Percentiles rank a stretch among this genome's conserved stretches.
phyloP scores from a whole-genome alignment of 2,888 invertebrate species.

The Eudasyphora cyanicolor region DNA sequence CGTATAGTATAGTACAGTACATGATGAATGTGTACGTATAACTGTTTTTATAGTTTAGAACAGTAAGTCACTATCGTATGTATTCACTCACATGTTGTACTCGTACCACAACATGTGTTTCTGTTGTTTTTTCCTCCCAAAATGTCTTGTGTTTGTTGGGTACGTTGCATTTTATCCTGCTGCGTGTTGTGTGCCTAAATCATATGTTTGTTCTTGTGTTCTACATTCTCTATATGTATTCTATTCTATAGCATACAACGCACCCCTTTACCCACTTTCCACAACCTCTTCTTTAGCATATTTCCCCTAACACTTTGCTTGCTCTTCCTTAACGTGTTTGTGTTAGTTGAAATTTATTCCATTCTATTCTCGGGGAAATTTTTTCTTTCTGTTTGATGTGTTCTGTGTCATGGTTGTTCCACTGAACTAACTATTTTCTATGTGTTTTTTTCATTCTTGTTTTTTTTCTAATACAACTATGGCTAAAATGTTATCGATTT shows the following conservation, averaged over 20 bases:
- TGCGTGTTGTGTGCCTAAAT: neutral
- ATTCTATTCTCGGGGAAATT: neutral
- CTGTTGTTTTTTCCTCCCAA: neutral
- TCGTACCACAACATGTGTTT: neutral
- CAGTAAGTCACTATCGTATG: neutral
- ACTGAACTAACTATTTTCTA: slow-evolving; percentile 13
- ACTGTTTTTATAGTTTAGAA: too few relatives aligned
- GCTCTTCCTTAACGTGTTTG: neutral
- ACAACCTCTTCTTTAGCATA: too few relatives aligned
- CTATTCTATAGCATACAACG: neutral
- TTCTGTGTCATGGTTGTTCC: slow-evolving; percentile 54
- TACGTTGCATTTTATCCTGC: too few relatives aligned
- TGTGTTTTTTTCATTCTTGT: neutral
- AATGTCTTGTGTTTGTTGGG: neutral
- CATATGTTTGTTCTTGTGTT: neutral
- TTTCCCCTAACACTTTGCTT: neutral
- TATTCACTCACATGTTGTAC: neutral
- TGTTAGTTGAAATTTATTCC: neutral
- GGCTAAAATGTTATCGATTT: slow-evolving; percentile 41
- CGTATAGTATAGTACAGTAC: too few relatives aligned
- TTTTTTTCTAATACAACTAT: neutral
- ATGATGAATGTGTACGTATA: too few relatives aligned
- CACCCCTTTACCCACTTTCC: too few relatives aligned
- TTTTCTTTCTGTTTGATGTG: neutral
- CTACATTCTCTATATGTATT: neutral